A percentile compares a stretch with the other conserved stretches of the same genome.
Evolutionary conservation across 1,140 invertebrate species (phyloP).

Genomic region (Musca vetustissima): DNA sequence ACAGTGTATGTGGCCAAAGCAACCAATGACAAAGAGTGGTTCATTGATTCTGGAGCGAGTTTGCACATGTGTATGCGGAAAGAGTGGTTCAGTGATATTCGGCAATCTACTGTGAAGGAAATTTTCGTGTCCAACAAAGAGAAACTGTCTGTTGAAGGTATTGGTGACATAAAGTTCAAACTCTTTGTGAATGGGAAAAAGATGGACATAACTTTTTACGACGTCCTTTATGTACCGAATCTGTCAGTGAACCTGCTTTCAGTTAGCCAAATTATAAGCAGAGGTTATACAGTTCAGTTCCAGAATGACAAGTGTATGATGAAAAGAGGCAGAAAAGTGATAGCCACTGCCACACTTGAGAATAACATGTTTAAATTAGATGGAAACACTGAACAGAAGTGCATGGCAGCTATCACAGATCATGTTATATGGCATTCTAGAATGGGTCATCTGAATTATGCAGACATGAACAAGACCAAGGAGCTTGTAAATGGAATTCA

Average conservation of each 20-base stretch:
- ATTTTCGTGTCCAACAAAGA: neutral
- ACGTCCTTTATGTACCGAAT: neutral
- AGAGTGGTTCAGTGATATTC: neutral
- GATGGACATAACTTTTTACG: neutral
- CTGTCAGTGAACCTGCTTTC: neutral
- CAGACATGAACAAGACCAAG: neutral
- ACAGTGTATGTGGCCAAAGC: neutral
- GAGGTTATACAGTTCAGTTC: neutral
- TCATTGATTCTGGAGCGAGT: neutral
- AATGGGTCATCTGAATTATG: neutral
- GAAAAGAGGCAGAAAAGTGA: neutral
- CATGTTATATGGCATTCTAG: neutral
- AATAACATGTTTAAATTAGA: neutral
- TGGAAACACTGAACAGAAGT: neutral
- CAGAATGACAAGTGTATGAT: neutral
- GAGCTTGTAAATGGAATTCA: neutral
- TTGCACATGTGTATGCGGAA: neutral
- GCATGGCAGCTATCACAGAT: neutral
- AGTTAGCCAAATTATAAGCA: neutral
- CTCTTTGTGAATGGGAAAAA: neutral
- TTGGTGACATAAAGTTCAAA: neutral
- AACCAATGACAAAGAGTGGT: neutral
- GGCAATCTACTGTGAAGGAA: neutral
- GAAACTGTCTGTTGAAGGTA: neutral
- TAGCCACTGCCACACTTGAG: neutral